phyloP scores from a whole-genome alignment of 2,888 invertebrate genomes.

The Oegoconia quadripuncta region DNA sequence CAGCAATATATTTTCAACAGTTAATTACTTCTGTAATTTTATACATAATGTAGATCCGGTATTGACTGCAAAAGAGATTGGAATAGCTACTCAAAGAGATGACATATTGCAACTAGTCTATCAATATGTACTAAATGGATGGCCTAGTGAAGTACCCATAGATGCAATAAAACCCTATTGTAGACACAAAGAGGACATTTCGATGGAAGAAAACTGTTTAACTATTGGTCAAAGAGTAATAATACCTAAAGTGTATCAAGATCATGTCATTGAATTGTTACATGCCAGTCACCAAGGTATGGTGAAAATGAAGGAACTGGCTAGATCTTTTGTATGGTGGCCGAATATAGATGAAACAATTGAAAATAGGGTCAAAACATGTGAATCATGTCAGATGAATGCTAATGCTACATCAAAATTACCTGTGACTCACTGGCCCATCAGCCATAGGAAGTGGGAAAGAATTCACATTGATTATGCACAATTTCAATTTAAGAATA shows the following conservation, averaged over 20 bases:
- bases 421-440: slow-evolving; percentile 2
- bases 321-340: slow-evolving; percentile 9
- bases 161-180: background rate
- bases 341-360: slow-evolving; percentile 11
- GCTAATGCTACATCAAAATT: too few relatives aligned
- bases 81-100: background rate
- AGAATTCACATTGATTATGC: background rate
- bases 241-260: background rate
- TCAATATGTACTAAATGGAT: background rate
- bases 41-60: background rate
- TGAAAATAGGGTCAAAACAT: slow-evolving; percentile 2
- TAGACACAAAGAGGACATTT: background rate
- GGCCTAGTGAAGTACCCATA: background rate
- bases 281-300: slow-evolving; percentile 4
- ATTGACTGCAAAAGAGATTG: background rate
- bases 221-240: background rate
- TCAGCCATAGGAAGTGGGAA: slow-evolving; percentile 8
- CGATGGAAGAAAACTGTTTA: slow-evolving; percentile 1
- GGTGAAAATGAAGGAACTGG: background rate
- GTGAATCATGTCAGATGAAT: slow-evolving; percentile 6
- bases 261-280: background rate
- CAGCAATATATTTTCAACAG: too few relatives aligned
- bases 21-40: too few relatives aligned
- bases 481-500: too few relatives aligned
- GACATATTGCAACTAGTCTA: background rate